These are phyloP conservation scores for Hylyphantes graminicola DNA, from an alignment of 1,140 invertebrate genomes.

Conservation along the genomic window DNA sequence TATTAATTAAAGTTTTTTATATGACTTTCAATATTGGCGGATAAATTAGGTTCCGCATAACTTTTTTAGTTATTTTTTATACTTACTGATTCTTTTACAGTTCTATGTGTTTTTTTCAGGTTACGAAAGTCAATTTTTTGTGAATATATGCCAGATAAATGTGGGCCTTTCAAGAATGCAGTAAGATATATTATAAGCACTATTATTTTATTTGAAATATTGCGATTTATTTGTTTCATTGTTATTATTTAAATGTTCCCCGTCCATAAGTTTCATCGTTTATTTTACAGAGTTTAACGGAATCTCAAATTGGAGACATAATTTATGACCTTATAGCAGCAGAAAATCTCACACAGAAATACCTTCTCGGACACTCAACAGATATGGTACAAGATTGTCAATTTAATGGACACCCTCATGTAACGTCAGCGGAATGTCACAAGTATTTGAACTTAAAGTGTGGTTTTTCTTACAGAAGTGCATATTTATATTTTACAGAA, in stretches of 20 bases:
- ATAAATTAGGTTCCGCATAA: too few relatives aligned
- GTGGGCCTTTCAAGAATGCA: not conserved
- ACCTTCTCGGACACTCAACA: not conserved
- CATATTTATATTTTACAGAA: too few relatives aligned
- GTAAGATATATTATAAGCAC: not conserved
- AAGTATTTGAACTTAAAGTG: not conserved
- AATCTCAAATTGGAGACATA: constrained; percentile 13
- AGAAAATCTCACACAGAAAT: not conserved
- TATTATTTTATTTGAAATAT: not conserved
- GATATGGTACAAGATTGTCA: constrained; percentile 30
- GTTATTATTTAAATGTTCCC: too few relatives aligned
- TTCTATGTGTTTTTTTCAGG: not conserved
- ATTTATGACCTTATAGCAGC: constrained; percentile 6
- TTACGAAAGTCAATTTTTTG: not conserved
- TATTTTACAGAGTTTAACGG: constrained; percentile 10
- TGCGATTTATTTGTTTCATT: too few relatives aligned
- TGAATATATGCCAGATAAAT: not conserved
- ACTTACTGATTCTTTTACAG: not conserved
- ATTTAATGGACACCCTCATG: constrained; percentile 28
- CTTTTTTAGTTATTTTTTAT: too few relatives aligned
- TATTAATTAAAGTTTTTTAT: too few relatives aligned
- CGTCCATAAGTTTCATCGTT: not conserved
- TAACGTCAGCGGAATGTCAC: constrained; percentile 8
- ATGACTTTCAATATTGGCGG: too few relatives aligned
- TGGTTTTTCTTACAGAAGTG: too few relatives aligned